Percentiles rank a stretch among this genome's conserved stretches.
phyloP scores from a whole-genome alignment of 2,113 vertebrate species.

The Climacteris rufus region DNA sequence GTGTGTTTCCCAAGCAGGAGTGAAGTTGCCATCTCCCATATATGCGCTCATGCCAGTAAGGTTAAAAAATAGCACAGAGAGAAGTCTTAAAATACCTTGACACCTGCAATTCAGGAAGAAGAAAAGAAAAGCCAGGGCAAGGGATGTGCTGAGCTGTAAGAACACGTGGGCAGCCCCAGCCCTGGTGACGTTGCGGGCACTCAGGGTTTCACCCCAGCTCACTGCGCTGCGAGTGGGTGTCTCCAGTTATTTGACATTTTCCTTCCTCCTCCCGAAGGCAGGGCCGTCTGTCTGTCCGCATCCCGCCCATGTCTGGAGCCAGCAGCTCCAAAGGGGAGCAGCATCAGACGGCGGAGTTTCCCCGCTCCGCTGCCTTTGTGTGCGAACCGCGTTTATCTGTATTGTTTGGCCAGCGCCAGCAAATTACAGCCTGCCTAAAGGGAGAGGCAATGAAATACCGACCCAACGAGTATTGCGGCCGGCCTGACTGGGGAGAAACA shows the following conservation, averaged over 20 bases:
- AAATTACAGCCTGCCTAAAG: slow-evolving; percentile 40
- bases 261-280: background rate
- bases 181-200: background rate
- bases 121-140: background rate
- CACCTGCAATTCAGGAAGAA: background rate
- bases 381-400: slow-evolving; percentile 28
- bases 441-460: slow-evolving; percentile 59
- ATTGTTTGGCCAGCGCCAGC: slow-evolving; percentile 37
- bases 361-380: slow-evolving; percentile 6
- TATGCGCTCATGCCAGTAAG: accelerated
- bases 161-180: background rate
- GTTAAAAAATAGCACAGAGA: background rate
- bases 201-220: background rate
- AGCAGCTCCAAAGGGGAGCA: background rate
- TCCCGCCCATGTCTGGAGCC: slow-evolving; percentile 50
- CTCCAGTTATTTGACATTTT: background rate
- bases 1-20: background rate
- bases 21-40: background rate
- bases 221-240: accelerated
- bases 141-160: background rate
- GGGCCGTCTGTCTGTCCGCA: background rate
- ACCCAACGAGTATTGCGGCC: slow-evolving; percentile 24
- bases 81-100: background rate
- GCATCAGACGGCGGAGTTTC: background rate
- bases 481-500: slow-evolving; percentile 2